phyloP scores from a whole-genome alignment of 2,113 vertebrate species.

The Daboia siamensis region DNA sequence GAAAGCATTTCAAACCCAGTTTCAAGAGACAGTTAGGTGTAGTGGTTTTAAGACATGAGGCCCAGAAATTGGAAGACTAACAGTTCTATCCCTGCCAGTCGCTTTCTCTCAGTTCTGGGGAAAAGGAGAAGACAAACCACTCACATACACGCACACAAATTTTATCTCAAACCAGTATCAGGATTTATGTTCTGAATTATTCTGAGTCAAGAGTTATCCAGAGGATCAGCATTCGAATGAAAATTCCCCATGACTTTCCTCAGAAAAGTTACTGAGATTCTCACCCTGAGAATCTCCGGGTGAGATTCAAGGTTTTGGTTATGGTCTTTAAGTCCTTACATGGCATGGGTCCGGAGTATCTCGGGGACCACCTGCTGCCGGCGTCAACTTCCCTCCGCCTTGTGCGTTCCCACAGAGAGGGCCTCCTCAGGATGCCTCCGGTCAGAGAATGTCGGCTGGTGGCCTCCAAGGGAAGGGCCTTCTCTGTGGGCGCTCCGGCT shows the following conservation, averaged over 20 bases:
- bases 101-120: background rate
- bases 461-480: too few relatives aligned
- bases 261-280: background rate
- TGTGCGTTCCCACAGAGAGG: too few relatives aligned
- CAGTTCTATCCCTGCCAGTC: background rate
- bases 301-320: too few relatives aligned
- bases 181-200: background rate
- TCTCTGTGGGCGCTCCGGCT: too few relatives aligned
- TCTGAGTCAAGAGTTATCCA: background rate
- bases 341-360: too few relatives aligned
- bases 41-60: background rate
- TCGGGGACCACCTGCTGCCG: too few relatives aligned
- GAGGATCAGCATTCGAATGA: background rate
- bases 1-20: background rate
- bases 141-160: background rate
- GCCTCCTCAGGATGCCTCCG: too few relatives aligned
- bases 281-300: too few relatives aligned
- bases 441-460: too few relatives aligned
- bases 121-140: background rate
- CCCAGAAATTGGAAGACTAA: background rate
- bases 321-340: too few relatives aligned
- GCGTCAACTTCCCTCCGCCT: too few relatives aligned
- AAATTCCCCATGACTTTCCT: background rate
- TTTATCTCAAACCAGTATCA: background rate
- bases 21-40: background rate